phyloP scores from a whole-genome alignment of 2,888 invertebrate species.

The Napeogenes inachia region DNA sequence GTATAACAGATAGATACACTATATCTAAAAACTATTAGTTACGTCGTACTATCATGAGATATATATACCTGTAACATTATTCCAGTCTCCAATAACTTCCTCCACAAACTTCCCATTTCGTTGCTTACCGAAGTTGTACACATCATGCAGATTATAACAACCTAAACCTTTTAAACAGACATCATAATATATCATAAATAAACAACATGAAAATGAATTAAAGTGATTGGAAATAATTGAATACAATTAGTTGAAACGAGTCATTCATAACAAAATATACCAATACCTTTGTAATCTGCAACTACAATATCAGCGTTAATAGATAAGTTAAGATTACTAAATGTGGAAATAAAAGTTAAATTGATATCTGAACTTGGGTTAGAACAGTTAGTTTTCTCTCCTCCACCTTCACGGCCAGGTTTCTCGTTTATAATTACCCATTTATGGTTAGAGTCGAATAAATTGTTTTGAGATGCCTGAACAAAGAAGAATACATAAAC shows the following conservation, averaged over 20 bases:
- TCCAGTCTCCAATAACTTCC: conserved; percentile 41
- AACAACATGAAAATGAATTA: too few relatives aligned
- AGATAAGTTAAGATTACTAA: conserved; percentile 44
- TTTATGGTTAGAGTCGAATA: conserved; percentile 42
- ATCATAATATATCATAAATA: too few relatives aligned
- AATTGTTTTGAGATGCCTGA: conserved; percentile 49
- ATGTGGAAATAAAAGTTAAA: conserved; percentile 19
- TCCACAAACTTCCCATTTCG: conserved; percentile 47
- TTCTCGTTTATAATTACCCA: conserved; percentile 46
- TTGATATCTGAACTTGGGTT: conserved; percentile 8
- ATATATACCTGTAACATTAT: conserved; percentile 27
- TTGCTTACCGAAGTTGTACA: conserved; percentile 53
- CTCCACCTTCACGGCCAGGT: neutral
- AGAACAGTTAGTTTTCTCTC: neutral
- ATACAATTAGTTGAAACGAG: too few relatives aligned
- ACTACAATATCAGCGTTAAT: conserved; percentile 48
- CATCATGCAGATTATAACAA: conserved; percentile 40
- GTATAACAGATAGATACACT: neutral
- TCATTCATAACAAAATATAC: neutral
- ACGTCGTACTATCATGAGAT: neutral
- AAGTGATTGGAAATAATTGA: too few relatives aligned
- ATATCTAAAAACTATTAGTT: too few relatives aligned
- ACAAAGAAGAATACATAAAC: neutral
- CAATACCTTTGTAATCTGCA: conserved; percentile 33
- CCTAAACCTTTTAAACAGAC: conserved; percentile 28